A percentile compares a stretch with the other conserved stretches of the same genome.
Evolutionary conservation across 2,797 vertebrate genomes (phyloP).

Genomic region (Onychomys torridus): DNA sequence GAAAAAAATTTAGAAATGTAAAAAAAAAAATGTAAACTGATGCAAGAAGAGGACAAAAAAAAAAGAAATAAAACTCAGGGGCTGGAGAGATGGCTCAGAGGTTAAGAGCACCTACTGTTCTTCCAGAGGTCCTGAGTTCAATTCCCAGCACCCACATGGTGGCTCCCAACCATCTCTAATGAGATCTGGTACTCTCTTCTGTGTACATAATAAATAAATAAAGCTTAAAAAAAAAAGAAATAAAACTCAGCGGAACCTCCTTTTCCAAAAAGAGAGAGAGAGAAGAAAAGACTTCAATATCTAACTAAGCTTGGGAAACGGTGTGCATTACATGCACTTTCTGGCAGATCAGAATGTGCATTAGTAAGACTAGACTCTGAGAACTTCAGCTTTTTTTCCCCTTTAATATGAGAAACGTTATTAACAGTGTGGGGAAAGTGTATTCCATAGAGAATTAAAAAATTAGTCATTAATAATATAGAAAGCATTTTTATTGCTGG

Average conservation of each 20-base stretch:
- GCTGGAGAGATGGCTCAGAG: too few relatives aligned
- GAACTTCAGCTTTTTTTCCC: background rate
- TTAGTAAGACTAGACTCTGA: constrained; percentile 1
- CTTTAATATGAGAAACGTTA: background rate
- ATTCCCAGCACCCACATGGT: too few relatives aligned
- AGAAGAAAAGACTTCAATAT: background rate
- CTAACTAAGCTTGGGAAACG: background rate
- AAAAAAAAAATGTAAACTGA: too few relatives aligned
- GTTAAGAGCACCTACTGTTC: too few relatives aligned
- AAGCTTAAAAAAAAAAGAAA: too few relatives aligned
- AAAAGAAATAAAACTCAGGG: too few relatives aligned
- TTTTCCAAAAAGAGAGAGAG: background rate
- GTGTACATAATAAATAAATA: too few relatives aligned
- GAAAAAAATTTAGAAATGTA: too few relatives aligned
- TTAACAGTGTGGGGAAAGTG: constrained; percentile 7
- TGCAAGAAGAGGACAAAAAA: too few relatives aligned
- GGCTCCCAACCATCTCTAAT: too few relatives aligned
- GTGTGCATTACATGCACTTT: background rate
- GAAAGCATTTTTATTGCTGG: constrained; percentile 66
- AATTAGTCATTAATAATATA: constrained; percentile 37
- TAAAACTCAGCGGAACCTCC: background rate
- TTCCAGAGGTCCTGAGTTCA: too few relatives aligned
- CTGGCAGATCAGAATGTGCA: background rate
- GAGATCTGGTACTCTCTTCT: too few relatives aligned
- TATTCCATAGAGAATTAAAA: constrained; percentile 3